These are phyloP conservation scores for Fregata magnificens DNA, from an alignment of 2,113 vertebrate species.

Conservation along the genomic window DNA sequence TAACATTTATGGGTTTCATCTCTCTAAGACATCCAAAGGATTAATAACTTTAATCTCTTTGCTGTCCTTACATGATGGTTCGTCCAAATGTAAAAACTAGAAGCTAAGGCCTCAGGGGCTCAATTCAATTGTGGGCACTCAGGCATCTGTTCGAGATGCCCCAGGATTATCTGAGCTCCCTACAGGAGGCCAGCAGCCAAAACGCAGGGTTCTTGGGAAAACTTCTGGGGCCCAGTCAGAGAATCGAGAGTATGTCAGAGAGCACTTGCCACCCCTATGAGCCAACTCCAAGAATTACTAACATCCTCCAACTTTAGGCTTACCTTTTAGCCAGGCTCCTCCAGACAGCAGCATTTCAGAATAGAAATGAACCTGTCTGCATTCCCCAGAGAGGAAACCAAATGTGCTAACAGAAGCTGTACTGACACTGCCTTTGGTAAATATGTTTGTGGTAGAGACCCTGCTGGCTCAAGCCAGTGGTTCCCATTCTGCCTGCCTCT, in stretches of 20 bases:
- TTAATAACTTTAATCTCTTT: background rate
- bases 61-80: background rate
- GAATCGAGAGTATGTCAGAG: background rate
- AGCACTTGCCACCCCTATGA: background rate
- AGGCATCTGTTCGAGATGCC: background rate
- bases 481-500: background rate
- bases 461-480: background rate
- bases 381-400: background rate
- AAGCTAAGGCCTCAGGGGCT: background rate
- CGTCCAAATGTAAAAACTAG: background rate
- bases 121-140: background rate
- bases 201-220: background rate
- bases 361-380: background rate
- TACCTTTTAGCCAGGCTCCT: background rate
- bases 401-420: background rate
- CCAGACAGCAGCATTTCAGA: background rate
- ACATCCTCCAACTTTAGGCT: background rate
- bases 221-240: background rate
- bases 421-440: background rate
- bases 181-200: background rate
- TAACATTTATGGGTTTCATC: background rate
- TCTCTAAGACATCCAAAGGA: background rate
- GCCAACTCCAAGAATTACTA: background rate
- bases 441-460: background rate
- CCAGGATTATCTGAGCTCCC: background rate